Conservation (phyloP, 2,113 vertebrate species). For the Chloroceryle aenea region DNA sequence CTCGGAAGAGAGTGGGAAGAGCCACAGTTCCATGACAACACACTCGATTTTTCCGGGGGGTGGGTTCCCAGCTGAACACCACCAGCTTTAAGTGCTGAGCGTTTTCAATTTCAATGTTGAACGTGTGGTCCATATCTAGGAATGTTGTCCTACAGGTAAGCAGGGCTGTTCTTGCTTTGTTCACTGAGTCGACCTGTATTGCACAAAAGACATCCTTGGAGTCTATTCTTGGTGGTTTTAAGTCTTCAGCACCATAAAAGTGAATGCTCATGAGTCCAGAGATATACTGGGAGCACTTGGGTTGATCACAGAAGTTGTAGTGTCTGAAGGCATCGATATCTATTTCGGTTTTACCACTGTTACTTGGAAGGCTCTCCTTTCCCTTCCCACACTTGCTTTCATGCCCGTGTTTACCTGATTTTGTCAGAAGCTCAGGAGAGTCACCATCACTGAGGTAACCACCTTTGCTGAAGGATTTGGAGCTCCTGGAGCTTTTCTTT, state of each 20-base stretch:
- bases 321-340: slow-evolving; percentile 94
- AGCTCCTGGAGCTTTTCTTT: slow-evolving; percentile 83
- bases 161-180: slow-evolving; percentile 95
- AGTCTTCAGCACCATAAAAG: slow-evolving; percentile 96
- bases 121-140: slow-evolving; percentile 97
- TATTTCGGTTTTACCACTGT: slow-evolving; percentile 83
- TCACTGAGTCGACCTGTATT: slow-evolving; percentile 97
- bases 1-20: slow-evolving; percentile 91
- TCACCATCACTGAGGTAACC: slow-evolving; percentile 97
- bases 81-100: slow-evolving; percentile 97
- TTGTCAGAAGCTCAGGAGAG: slow-evolving; percentile 92
- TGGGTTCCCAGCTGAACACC: slow-evolving; percentile 98
- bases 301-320: slow-evolving; percentile 94
- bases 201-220: slow-evolving; percentile 96
- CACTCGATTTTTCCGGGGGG: slow-evolving; percentile 87
- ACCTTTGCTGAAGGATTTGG: slow-evolving; percentile 91
- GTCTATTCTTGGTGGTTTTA: slow-evolving; percentile 92
- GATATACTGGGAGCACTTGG: slow-evolving; percentile 93
- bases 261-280: slow-evolving; percentile 97
- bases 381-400: slow-evolving; percentile 82
- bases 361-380: slow-evolving; percentile 73
- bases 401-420: slow-evolving; percentile 87
- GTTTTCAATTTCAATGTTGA: slow-evolving; percentile 97
- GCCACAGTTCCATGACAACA: slow-evolving; percentile 95
- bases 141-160: slow-evolving; percentile 92